A percentile compares a stretch with the other conserved stretches of the same genome.
Evolutionary conservation across 2,113 vertebrate species (phyloP).

Genomic region (Arothron firmamentum): DNA sequence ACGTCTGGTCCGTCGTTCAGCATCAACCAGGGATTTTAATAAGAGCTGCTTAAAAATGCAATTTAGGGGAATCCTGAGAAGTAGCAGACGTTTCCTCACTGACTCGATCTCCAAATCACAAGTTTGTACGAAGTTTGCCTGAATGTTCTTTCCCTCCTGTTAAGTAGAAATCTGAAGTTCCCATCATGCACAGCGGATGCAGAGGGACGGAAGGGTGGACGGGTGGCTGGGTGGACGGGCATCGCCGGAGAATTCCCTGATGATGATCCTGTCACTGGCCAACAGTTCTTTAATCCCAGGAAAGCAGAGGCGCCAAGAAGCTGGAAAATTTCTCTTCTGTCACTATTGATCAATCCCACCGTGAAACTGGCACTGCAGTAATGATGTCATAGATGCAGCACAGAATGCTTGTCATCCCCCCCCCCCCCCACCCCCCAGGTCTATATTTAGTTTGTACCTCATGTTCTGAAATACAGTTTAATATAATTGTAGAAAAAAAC

Average conservation of each 20-base stretch:
- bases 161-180: not conserved
- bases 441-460: constrained; percentile 36
- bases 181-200: not conserved
- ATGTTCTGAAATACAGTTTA: constrained; percentile 20
- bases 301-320: not conserved
- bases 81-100: too few relatives aligned
- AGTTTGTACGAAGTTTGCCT: too few relatives aligned
- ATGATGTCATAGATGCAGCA: constrained; percentile 27
- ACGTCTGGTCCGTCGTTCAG: too few relatives aligned
- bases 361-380: constrained; percentile 32
- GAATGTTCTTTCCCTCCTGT: not conserved
- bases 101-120: too few relatives aligned
- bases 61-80: too few relatives aligned
- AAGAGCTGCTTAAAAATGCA: constrained; percentile 1
- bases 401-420: constrained; percentile 26
- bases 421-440: constrained; percentile 15
- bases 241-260: not conserved
- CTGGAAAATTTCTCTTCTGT: constrained; percentile 6
- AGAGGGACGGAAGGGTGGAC: not conserved
- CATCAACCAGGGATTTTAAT: not conserved
- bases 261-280: not conserved
- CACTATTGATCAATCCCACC: constrained; percentile 19
- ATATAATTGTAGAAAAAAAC: constrained; percentile 3
- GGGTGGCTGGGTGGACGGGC: not conserved
- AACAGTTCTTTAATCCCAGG: not conserved